A percentile compares a stretch with the other conserved stretches of the same genome.
Evolutionary conservation across 1,140 invertebrate genomes (phyloP).

Genomic region (Anoplolepis gracilipes): DNA sequence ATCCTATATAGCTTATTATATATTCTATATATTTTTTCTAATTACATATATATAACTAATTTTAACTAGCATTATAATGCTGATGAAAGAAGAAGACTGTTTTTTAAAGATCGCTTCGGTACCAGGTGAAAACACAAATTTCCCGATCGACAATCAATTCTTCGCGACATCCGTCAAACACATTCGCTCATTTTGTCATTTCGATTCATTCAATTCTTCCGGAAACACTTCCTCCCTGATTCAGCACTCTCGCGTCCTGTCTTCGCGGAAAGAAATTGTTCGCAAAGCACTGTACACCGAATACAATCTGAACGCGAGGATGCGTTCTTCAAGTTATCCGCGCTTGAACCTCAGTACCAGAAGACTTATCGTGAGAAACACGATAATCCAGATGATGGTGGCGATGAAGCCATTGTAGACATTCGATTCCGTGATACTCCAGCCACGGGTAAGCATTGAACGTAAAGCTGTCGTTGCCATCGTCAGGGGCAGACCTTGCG

Average conservation of each 20-base stretch:
- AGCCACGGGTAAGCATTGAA: slow-evolving; percentile 95
- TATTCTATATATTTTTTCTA: too few species aligned
- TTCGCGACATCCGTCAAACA: not conserved
- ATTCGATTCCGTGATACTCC: slow-evolving; percentile 92
- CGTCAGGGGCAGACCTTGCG: slow-evolving; percentile 94
- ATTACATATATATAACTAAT: too few species aligned
- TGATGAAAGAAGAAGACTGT: not conserved
- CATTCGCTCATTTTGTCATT: not conserved
- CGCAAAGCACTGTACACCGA: not conserved
- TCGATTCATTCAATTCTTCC: not conserved
- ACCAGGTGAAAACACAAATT: not conserved
- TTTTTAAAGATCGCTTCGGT: not conserved
- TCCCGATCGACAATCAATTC: not conserved
- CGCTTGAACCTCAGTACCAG: slow-evolving; percentile 92
- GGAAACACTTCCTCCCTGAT: not conserved
- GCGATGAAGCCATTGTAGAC: slow-evolving; percentile 96
- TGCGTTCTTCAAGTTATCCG: slow-evolving; percentile 84
- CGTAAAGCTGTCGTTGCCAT: slow-evolving; percentile 95
- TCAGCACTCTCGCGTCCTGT: not conserved
- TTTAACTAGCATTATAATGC: not conserved
- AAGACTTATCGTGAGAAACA: slow-evolving; percentile 94
- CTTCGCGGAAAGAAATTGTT: slow-evolving; percentile 25
- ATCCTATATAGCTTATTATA: too few species aligned
- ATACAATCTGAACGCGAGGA: not conserved
- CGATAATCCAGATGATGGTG: slow-evolving; percentile 94